Evolutionary conservation across 92 coral and sea anemone species (phyloP), one percentile per base, ranked within the genome.

Genomic region (Micromussa lordhowensis): DNA sequence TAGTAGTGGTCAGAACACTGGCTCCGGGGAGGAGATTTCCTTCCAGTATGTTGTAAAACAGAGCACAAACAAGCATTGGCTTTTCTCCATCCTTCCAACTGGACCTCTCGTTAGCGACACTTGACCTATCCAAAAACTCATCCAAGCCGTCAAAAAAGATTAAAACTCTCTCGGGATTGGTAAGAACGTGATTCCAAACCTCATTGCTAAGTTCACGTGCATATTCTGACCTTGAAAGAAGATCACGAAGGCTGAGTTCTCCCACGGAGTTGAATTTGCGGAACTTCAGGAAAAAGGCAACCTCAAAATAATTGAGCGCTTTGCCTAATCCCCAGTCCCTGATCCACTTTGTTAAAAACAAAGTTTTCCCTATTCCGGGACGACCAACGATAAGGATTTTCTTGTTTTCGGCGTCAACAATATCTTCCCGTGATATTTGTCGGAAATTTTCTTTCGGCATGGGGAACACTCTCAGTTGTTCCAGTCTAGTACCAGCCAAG

Each of bases 121-220:
- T 91, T 36, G 75, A 30, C 14, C 21, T 44, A 5, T 75, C 7
- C 1, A 30, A 28, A 19, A 69, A 79, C 29, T 91, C 92, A 35
- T 91, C 89, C 3, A 91, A 10, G 51, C 90, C 94, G 77, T 91
- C 94, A 21, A 91, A 91, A 40, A 91, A 58, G 0, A 88, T 53
- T 19, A 88, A 77, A 18, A 78, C 83, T 64, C 78, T 78, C 21
- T 14, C 34, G 24, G 92, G 92, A 66, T 88, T 77, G 2, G 35
- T 24, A 0, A 31, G 0, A 7, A 88, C 68, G 30, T 40, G 51
- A 5, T 68, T 10, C 68, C 80, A 91, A 15, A 88, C 78, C 36
- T 24, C 74, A n/a, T 91, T 51, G 2, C 2, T 7, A n/a, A 59
- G 22, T 57, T 3, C 0, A 17, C 0, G 0, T 18, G 63, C 5